Percentiles rank a stretch among this genome's conserved stretches.
Evolutionary conservation across 2,888 invertebrate species (phyloP).

Genomic region (Campaea margaritaria): DNA sequence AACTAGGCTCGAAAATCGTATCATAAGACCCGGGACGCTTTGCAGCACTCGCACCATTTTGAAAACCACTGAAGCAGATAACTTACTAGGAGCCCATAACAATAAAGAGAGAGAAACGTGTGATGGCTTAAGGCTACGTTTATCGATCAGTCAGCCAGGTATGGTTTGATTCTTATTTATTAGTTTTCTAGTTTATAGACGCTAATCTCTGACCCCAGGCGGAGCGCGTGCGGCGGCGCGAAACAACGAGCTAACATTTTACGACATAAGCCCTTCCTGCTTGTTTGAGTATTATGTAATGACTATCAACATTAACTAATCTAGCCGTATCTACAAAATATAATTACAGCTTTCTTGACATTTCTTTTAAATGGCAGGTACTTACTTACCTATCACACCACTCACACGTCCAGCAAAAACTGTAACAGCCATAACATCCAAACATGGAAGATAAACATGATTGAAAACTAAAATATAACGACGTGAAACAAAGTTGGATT

Average conservation of each 20-base stretch:
- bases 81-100: neutral
- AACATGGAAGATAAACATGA: too few relatives aligned
- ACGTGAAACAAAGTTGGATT: too few relatives aligned
- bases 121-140: conserved; percentile 9
- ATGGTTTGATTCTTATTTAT: conserved; percentile 4
- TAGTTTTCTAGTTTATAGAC: conserved; percentile 17
- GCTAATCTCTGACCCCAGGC: conserved; percentile 4
- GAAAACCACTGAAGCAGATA: neutral
- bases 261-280: conserved; percentile 1
- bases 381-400: too few relatives aligned
- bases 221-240: neutral
- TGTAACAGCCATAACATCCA: too few relatives aligned
- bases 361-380: too few relatives aligned
- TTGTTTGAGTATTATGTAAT: neutral
- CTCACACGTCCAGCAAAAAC: too few relatives aligned
- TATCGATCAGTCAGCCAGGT: conserved; percentile 10
- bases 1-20: too few relatives aligned
- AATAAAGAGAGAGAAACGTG: conserved; percentile 1
- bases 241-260: neutral
- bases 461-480: too few relatives aligned
- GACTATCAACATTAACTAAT: neutral
- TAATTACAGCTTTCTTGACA: neutral
- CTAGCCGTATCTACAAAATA: neutral
- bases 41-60: neutral
- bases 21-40: too few relatives aligned